A percentile compares a stretch with the other conserved stretches of the same genome.
phyloP scores from a whole-genome alignment of 2,113 vertebrate genomes.

The Abramis brama region DNA sequence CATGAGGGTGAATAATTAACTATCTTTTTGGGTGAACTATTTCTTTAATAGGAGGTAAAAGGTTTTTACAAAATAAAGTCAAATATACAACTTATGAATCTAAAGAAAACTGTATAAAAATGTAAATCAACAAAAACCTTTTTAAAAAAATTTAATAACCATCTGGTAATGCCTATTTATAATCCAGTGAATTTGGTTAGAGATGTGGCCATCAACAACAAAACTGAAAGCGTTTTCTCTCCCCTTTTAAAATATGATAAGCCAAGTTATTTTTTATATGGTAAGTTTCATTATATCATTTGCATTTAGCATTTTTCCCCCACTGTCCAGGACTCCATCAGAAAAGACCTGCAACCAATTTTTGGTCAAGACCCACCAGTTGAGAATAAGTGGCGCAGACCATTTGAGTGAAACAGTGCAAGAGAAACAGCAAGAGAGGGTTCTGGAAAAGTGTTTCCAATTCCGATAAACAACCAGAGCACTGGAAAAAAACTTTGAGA shows the following conservation, averaged over 20 bases:
- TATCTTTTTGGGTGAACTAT: neutral
- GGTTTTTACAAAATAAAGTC: neutral
- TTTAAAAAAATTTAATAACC: neutral
- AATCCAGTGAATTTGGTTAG: neutral
- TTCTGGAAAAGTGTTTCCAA: neutral
- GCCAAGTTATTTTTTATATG: neutral
- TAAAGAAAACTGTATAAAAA: neutral
- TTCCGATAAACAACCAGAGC: neutral
- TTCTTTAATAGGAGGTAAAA: neutral
- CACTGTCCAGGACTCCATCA: neutral
- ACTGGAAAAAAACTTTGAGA: neutral
- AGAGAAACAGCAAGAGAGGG: neutral
- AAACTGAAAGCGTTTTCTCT: neutral
- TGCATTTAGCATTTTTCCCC: neutral
- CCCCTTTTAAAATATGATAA: neutral
- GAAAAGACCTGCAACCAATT: neutral
- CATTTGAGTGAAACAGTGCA: neutral
- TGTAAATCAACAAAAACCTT: neutral
- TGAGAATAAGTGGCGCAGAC: neutral
- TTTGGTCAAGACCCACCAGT: neutral
- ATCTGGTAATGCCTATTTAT: neutral
- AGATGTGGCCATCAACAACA: neutral
- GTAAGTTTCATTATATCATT: neutral
- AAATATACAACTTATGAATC: neutral
- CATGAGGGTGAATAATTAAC: too few relatives aligned